Conservation (phyloP, 2,888 invertebrate species). For the Stratiomys singularior region DNA sequence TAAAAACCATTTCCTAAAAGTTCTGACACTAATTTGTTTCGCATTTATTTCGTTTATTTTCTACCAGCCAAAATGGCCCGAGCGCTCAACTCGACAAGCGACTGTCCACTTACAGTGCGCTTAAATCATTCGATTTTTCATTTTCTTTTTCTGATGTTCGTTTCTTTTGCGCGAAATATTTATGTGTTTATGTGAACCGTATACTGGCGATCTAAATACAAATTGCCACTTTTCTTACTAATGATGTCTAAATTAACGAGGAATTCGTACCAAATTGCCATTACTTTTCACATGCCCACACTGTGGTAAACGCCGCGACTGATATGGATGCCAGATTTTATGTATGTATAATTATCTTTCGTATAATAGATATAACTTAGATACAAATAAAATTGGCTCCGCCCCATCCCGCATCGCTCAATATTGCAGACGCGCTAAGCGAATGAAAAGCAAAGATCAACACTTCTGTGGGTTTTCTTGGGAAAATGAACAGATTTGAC, state of each 20-base stretch:
- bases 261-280: constrained; percentile 36
- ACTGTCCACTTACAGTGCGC: constrained; percentile 25
- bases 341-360: too few relatives aligned
- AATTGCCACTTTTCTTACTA: constrained; percentile 30
- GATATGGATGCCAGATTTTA: too few relatives aligned
- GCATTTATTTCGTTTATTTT: constrained; percentile 24
- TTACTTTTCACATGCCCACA: constrained; percentile 33
- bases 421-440: too few relatives aligned
- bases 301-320: too few relatives aligned
- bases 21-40: constrained; percentile 45
- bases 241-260: constrained; percentile 35
- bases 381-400: too few relatives aligned
- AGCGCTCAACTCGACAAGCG: neutral
- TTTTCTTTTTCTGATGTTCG: constrained; percentile 6
- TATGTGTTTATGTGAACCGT: constrained; percentile 38
- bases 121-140: constrained; percentile 9
- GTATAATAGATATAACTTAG: too few relatives aligned
- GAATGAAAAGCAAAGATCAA: too few relatives aligned
- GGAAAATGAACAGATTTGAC: too few relatives aligned
- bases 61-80: neutral
- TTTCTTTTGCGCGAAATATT: constrained; percentile 22
- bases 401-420: too few relatives aligned
- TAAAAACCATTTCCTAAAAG: constrained; percentile 29
- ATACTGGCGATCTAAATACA: constrained; percentile 39
- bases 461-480: too few relatives aligned